Evolutionary conservation across 2,888 invertebrate genomes (phyloP).

Genomic region (Lacanobia oleracea): DNA sequence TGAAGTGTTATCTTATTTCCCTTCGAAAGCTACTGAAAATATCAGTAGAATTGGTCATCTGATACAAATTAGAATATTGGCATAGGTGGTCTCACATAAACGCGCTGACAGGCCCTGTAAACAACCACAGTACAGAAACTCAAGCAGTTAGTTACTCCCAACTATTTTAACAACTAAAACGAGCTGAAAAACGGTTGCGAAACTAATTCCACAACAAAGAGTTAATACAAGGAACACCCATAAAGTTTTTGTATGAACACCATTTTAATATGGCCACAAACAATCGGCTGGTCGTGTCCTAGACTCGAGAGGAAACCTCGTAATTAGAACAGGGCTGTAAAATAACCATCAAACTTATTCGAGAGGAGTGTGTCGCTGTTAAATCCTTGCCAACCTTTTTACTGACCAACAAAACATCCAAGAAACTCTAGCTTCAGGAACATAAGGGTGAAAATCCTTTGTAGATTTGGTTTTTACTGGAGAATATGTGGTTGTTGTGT

Average conservation of each 20-base stretch:
- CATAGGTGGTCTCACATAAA: not conserved
- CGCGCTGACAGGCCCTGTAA: not conserved
- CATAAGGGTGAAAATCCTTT: conserved; percentile 65
- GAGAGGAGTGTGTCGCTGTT: conserved; percentile 82
- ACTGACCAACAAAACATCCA: conserved; percentile 18
- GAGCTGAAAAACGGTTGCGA: conserved; percentile 69
- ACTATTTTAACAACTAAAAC: conserved; percentile 59
- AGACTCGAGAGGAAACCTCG: conserved; percentile 85
- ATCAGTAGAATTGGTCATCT: too few species aligned
- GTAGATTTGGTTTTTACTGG: conserved; percentile 31
- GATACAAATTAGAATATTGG: not conserved
- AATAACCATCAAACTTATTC: conserved; percentile 88
- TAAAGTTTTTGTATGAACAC: conserved; percentile 82
- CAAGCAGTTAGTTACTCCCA: conserved; percentile 32
- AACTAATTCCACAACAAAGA: conserved; percentile 83
- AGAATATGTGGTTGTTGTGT: conserved; percentile 69
- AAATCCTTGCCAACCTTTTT: conserved; percentile 68
- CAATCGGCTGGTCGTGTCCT: conserved; percentile 82
- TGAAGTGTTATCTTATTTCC: too few species aligned
- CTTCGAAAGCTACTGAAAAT: too few species aligned
- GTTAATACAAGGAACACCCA: conserved; percentile 76
- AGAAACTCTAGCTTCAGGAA: conserved; percentile 28
- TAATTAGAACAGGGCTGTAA: conserved; percentile 88
- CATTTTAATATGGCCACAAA: conserved; percentile 81
- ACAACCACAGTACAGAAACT: not conserved